These are phyloP conservation scores for Epizoanthus rinbou DNA, from an alignment of 92 coral and sea anemone species.

Conservation along the genomic window DNA sequence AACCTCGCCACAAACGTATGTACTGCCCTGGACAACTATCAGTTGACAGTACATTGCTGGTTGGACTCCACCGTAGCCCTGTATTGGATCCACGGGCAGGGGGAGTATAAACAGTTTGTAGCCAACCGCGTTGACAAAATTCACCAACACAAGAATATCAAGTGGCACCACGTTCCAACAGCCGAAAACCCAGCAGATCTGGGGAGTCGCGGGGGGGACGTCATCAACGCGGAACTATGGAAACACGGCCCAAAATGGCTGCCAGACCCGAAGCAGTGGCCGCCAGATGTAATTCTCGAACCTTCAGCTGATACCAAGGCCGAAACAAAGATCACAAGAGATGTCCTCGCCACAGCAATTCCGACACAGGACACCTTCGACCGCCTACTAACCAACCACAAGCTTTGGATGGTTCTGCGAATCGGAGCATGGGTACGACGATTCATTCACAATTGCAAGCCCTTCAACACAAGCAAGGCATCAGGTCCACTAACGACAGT, in stretches of 20 bases:
- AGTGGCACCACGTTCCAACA: slow-evolving; percentile 43
- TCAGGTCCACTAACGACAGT: slow-evolving; percentile 36
- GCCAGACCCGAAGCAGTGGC: slow-evolving; percentile 23
- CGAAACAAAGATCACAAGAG: slow-evolving; percentile 8
- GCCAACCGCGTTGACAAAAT: slow-evolving; percentile 45
- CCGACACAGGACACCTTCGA: slow-evolving; percentile 14
- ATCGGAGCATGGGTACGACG: slow-evolving; percentile 32
- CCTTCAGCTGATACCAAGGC: neutral
- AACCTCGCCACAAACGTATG: slow-evolving; percentile 50
- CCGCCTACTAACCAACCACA: slow-evolving; percentile 1
- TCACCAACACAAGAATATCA: neutral
- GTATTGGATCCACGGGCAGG: slow-evolving; percentile 40
- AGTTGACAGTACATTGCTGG: slow-evolving; percentile 39
- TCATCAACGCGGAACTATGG: slow-evolving; percentile 14
- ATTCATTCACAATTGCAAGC: slow-evolving; percentile 36
- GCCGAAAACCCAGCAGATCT: slow-evolving; percentile 37
- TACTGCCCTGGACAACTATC: neutral
- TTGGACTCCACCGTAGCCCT: slow-evolving; percentile 33
- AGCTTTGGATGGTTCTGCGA: slow-evolving; percentile 14
- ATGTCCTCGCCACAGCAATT: slow-evolving; percentile 5
- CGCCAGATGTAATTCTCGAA: neutral
- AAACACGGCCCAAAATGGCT: slow-evolving; percentile 33
- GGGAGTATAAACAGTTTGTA: slow-evolving; percentile 46
- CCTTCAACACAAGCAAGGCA: neutral
- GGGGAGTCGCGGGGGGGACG: slow-evolving; percentile 35